phyloP scores from a whole-genome alignment of 1,140 invertebrate genomes.

The Pectinophora gossypiella region DNA sequence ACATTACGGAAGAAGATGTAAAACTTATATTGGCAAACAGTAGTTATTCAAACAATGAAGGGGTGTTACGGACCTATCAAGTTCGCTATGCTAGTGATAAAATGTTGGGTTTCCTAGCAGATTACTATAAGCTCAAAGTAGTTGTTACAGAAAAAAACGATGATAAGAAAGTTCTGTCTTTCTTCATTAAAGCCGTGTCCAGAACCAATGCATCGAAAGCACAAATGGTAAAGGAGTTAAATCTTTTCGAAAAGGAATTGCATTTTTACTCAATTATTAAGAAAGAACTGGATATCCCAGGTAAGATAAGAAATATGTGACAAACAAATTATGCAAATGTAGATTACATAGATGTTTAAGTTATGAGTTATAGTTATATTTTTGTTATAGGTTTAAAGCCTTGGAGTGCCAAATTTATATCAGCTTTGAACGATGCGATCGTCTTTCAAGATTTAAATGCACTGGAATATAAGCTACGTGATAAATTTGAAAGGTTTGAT shows the following conservation, averaged over 20 bases:
- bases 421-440: slow-evolving; percentile 38
- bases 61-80: slow-evolving; percentile 33
- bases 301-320: slow-evolving; percentile 22
- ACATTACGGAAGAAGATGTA: slow-evolving; percentile 39
- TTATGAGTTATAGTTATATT: slow-evolving; percentile 9
- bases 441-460: slow-evolving; percentile 57
- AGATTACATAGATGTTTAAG: not conserved
- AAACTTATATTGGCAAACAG: slow-evolving; percentile 34
- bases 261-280: slow-evolving; percentile 46
- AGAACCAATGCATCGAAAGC: slow-evolving; percentile 52
- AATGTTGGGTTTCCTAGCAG: slow-evolving; percentile 57
- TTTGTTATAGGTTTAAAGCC: slow-evolving; percentile 34
- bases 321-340: not conserved
- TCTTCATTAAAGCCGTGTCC: slow-evolving; percentile 58
- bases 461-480: slow-evolving; percentile 34
- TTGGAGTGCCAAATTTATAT: slow-evolving; percentile 47
- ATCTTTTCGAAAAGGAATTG: slow-evolving; percentile 48
- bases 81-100: slow-evolving; percentile 45
- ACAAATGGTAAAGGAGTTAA: slow-evolving; percentile 45
- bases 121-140: slow-evolving; percentile 56
- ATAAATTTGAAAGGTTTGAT: slow-evolving; percentile 54
- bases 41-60: slow-evolving; percentile 13
- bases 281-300: slow-evolving; percentile 28
- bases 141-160: slow-evolving; percentile 16
- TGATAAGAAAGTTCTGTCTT: slow-evolving; percentile 25